Evolutionary conservation across 2,888 invertebrate genomes (phyloP).

Genomic region (Nyleta sp.): DNA sequence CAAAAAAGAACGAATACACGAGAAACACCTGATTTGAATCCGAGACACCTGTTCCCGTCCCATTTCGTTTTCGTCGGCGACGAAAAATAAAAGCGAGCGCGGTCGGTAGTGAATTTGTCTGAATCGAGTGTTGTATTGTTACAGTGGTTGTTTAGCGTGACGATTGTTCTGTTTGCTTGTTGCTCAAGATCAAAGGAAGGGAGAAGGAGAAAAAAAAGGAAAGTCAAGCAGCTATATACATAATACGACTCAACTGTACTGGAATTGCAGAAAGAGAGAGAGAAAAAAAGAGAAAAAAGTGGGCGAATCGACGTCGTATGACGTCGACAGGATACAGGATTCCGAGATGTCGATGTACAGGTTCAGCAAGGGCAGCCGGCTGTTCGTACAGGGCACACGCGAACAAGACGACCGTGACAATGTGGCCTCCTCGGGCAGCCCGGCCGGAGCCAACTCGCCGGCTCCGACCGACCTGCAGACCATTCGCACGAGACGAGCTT

Average conservation of each 20-base stretch:
- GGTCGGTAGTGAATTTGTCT: slow-evolving; percentile 21
- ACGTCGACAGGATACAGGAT: slow-evolving; percentile 29
- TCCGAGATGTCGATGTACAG: slow-evolving; percentile 89
- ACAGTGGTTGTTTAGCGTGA: slow-evolving; percentile 47
- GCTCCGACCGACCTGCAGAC: slow-evolving; percentile 85
- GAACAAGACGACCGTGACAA: slow-evolving; percentile 86
- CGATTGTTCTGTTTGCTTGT: slow-evolving; percentile 37
- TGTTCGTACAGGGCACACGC: slow-evolving; percentile 90
- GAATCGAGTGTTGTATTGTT: slow-evolving; percentile 12
- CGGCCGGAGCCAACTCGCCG: slow-evolving; percentile 60
- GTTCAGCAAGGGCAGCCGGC: slow-evolving; percentile 89
- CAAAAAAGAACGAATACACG: no score
- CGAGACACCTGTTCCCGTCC: slow-evolving; percentile 17
- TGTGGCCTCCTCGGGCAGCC: slow-evolving; percentile 75
- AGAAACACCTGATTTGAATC: neutral
- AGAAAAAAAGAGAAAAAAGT: slow-evolving; percentile 11
- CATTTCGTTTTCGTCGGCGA: neutral
- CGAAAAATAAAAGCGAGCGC: slow-evolving; percentile 3
- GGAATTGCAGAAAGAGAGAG: no score
- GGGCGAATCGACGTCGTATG: slow-evolving; percentile 17
- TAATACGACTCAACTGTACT: no score
- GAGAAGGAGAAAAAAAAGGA: neutral
- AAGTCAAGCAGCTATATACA: no score
- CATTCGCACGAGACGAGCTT: slow-evolving; percentile 91
- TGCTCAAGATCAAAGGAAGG: neutral